A percentile compares a stretch with the other conserved stretches of the same genome.
These are phyloP conservation scores for Agrypnia vestita DNA, from an alignment of 1,140 invertebrate species.

Conservation along the genomic window DNA sequence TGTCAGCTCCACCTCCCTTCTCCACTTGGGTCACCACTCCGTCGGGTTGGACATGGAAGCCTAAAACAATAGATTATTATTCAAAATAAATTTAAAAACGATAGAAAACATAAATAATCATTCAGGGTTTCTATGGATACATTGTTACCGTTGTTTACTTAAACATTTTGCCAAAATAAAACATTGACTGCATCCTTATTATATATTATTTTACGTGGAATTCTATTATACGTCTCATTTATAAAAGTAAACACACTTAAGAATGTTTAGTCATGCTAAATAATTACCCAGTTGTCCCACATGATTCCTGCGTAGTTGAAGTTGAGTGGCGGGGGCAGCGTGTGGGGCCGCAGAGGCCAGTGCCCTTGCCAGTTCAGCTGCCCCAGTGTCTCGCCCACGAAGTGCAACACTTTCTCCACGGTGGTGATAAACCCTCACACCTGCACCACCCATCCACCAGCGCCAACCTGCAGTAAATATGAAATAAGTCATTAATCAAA, in stretches of 20 bases:
- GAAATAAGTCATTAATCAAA: too few species aligned
- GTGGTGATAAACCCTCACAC: slow-evolving; percentile 82
- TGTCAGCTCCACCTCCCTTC: slow-evolving; percentile 88
- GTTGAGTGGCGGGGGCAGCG: slow-evolving; percentile 74
- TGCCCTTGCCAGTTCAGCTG: slow-evolving; percentile 72
- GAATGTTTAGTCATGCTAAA: too few species aligned
- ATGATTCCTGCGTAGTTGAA: slow-evolving; percentile 78
- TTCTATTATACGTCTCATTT: too few species aligned
- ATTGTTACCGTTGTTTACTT: neutral
- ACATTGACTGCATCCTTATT: too few species aligned
- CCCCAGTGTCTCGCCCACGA: slow-evolving; percentile 80
- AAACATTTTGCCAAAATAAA: too few species aligned
- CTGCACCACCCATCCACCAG: slow-evolving; percentile 70
- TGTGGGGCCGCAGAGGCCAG: slow-evolving; percentile 66
- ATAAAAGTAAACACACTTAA: too few species aligned
- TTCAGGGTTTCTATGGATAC: neutral
- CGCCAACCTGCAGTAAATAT: slow-evolving; percentile 63
- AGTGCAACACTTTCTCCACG: slow-evolving; percentile 90
- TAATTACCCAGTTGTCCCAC: slow-evolving; percentile 84
- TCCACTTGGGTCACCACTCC: slow-evolving; percentile 96
- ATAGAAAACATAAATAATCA: too few species aligned
- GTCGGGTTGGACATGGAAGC: slow-evolving; percentile 97
- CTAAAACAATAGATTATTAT: slow-evolving; percentile 66
- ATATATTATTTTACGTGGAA: too few species aligned
- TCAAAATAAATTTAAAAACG: neutral